Evolutionary conservation across 2,113 vertebrate species (phyloP).

Genomic region (Hydropotes inermis): DNA sequence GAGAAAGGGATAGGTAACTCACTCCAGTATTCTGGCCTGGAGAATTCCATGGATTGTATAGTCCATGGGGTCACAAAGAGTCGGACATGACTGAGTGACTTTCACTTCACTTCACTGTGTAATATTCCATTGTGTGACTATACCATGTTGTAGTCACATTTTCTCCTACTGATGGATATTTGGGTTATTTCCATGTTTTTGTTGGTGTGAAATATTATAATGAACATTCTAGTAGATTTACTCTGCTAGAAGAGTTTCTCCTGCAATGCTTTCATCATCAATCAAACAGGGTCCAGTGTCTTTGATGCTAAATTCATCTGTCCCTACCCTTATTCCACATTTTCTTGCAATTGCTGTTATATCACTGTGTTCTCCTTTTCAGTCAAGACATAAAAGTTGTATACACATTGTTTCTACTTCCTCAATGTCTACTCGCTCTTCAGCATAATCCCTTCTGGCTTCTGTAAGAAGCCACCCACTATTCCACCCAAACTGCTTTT

Average conservation of each 20-base stretch:
- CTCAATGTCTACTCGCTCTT: background rate
- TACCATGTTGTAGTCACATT: background rate
- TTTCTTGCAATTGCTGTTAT: background rate
- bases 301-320: background rate
- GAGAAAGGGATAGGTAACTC: background rate
- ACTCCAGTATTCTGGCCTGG: background rate
- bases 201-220: background rate
- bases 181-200: constrained; percentile 4
- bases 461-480: background rate
- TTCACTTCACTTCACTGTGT: background rate
- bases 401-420: background rate
- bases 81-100: accelerated
- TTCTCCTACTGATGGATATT: background rate
- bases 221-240: background rate
- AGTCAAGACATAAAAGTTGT: background rate
- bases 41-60: background rate
- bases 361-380: background rate
- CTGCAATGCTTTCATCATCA: background rate
- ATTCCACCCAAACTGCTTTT: background rate
- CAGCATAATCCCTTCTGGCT: background rate
- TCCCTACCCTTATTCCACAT: background rate
- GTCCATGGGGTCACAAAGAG: background rate
- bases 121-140: background rate
- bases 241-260: background rate
- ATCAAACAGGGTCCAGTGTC: background rate